Evolutionary conservation across 2,113 vertebrate genomes (phyloP), one percentile per base, ranked within the genome.

Genomic region (Ivindomyrus marchei): DNA sequence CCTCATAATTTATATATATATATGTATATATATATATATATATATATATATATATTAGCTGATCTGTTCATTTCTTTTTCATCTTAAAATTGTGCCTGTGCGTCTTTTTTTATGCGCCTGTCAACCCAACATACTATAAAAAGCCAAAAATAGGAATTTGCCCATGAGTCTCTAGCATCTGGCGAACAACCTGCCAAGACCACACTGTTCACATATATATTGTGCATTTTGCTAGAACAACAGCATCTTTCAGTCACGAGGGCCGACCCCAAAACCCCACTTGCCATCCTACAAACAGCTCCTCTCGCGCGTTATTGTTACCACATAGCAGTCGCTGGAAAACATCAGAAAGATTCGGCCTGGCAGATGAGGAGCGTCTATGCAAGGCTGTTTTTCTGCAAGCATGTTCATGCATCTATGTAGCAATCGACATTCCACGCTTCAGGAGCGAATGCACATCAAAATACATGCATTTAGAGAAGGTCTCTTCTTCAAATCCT

Each of bases 391-490:
- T 53, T 95, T 94, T 94, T 45, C 93, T 94, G 94, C 94, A 45
- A 95, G 94, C 93, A 90, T 91, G 92, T 93, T 94, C 94, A 94
- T 95, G 94, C 94, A 94, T 94, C 95, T 92, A 94, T 95, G 94
- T 94, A 93, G 95, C 94, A 95, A 95, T 94, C 95, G 94, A 96
- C 95, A 95, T 96, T 95, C 95, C 95, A 93, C 58, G 93, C 93
- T 95, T 94, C 94, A 93, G 90, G 94, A 93, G 94, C 93, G 92
- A 94, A 46, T 92, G 93, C 95, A 91, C 93, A 94, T 94, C 93
- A 94, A 93, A 94, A 94, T 93, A 91, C 93, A 24, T 47, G 93
- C 94, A 95, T 94, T 95, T 94, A 91, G 92, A 94, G 94, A 92
- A 92, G 92, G 93, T 94, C 93, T 94, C 94, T 93, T 93, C 93